These are phyloP conservation scores for Drosophila hydei DNA, from an alignment of 1,140 invertebrate species.

Conservation along the genomic window DNA sequence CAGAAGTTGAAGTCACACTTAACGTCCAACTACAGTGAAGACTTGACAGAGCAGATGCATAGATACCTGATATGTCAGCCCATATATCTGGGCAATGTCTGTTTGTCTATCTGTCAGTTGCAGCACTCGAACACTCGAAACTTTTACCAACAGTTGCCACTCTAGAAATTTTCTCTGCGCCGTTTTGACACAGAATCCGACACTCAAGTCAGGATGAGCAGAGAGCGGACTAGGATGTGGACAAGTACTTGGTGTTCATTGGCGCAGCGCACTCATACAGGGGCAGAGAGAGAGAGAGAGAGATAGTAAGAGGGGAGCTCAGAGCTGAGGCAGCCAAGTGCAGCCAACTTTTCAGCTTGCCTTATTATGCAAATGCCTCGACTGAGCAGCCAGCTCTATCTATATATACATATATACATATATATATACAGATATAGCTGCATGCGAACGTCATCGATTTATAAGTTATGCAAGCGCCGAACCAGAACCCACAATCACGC, in stretches of 20 bases:
- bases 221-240: constrained; percentile 5
- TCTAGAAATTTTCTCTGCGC: constrained; percentile 67
- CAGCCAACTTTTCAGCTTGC: constrained; percentile 64
- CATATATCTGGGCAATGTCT: constrained; percentile 55
- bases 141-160: constrained; percentile 61
- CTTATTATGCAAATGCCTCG: constrained; percentile 74
- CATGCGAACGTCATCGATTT: constrained; percentile 79
- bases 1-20: neutral
- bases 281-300: neutral
- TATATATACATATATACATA: neutral
- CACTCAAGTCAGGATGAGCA: constrained; percentile 14
- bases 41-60: constrained; percentile 5
- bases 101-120: constrained; percentile 52
- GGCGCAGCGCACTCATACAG: constrained; percentile 31
- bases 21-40: neutral
- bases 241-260: constrained; percentile 35
- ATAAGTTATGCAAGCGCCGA: constrained; percentile 73
- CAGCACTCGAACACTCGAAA: constrained; percentile 14
- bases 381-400: constrained; percentile 20
- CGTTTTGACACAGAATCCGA: constrained; percentile 75
- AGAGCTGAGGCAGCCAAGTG: constrained; percentile 37
- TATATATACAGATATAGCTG: constrained; percentile 27
- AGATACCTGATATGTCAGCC: constrained; percentile 46
- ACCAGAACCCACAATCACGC: constrained; percentile 8
- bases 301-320: constrained; percentile 6